Conservation (phyloP, 2,113 vertebrate species). For the Amphiprion ocellaris region DNA sequence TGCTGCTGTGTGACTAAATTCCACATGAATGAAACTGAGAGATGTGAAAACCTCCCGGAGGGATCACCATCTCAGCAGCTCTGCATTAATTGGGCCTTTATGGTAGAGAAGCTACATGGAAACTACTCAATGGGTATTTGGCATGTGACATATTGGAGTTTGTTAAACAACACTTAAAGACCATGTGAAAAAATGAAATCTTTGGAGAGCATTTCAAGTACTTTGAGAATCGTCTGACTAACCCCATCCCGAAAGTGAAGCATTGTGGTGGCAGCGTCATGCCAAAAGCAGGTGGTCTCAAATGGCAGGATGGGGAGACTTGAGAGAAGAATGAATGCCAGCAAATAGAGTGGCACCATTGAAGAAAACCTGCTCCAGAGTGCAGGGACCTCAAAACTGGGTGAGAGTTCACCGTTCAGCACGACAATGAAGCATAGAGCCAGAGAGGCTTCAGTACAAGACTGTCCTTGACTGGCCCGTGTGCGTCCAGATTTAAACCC, state of each 20-base stretch:
- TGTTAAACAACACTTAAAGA: not conserved
- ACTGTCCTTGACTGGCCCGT: no score
- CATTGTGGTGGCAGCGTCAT: not conserved
- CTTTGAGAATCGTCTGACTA: not conserved
- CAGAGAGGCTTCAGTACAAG: no score
- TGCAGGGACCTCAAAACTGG: no score
- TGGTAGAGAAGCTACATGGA: not conserved
- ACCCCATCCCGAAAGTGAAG: not conserved
- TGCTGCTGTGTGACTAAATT: not conserved
- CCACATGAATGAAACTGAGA: not conserved
- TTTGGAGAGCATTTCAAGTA: not conserved
- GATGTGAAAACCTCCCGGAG: not conserved
- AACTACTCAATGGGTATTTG: not conserved
- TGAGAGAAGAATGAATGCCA: no score
- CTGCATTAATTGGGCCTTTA: not conserved
- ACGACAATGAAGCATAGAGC: no score
- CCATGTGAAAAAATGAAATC: not conserved
- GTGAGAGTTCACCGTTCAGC: no score
- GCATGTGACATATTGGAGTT: not conserved
- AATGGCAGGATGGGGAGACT: no score
- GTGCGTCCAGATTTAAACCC: no score
- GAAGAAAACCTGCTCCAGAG: no score
- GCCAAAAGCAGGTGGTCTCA: no score
- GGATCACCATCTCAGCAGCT: not conserved
- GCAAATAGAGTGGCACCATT: no score